Conservation (phyloP, 2,113 vertebrate genomes). For the Fregetta grallaria region DNA sequence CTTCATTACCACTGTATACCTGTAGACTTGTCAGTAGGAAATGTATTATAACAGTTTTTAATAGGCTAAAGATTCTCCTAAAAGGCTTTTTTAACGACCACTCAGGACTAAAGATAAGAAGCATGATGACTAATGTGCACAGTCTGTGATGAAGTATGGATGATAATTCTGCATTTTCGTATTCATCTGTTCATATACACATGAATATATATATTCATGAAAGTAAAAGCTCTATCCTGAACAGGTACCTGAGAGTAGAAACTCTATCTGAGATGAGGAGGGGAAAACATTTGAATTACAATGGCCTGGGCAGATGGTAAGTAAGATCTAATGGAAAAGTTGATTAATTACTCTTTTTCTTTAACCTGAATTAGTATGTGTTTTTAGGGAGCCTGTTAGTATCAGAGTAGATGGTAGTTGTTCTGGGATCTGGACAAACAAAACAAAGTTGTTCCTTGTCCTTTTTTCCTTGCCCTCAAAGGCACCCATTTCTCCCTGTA, state of each 20-base stretch:
- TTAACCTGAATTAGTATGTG: neutral
- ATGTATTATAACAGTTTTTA: neutral
- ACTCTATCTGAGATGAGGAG: neutral
- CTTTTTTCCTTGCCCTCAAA: neutral
- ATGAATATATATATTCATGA: neutral
- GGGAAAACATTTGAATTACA: neutral
- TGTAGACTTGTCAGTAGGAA: neutral
- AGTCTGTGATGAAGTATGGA: neutral
- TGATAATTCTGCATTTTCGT: neutral
- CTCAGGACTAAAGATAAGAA: neutral
- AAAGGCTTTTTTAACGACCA: neutral
- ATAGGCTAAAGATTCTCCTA: neutral
- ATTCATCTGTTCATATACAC: neutral
- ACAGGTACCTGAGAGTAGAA: neutral
- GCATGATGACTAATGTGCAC: rapidly evolving
- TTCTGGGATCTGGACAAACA: neutral
- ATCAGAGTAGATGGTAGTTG: neutral
- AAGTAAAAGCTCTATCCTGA: neutral
- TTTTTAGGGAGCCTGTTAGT: neutral
- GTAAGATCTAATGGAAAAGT: neutral
- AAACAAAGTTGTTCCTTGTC: neutral
- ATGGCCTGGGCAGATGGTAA: neutral
- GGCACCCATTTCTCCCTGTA: neutral
- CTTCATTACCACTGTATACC: neutral
- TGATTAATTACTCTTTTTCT: neutral